These are phyloP conservation scores for Hydrotaea diabolus DNA, from an alignment of 2,888 invertebrate species.

Conservation along the genomic window DNA sequence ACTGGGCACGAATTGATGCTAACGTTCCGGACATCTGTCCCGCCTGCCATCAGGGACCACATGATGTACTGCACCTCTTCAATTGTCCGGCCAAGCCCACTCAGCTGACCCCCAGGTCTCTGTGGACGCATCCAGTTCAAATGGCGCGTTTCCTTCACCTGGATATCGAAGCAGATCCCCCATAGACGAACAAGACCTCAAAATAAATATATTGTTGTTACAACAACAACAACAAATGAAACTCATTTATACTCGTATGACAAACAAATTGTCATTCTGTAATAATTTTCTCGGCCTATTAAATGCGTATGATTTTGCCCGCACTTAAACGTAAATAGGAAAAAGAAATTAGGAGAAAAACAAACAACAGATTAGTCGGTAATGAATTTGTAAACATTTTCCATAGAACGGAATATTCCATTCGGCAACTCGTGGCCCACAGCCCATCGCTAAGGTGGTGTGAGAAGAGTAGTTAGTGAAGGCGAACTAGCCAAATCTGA, in stretches of 20 bases:
- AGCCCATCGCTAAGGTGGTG: background rate
- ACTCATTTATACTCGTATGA: slow-evolving; percentile 60
- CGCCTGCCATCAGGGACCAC: too few relatives aligned
- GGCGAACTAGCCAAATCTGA: background rate
- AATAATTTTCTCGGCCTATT: slow-evolving; percentile 54
- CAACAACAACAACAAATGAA: too few relatives aligned
- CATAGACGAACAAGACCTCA: too few relatives aligned
- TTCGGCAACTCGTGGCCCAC: background rate
- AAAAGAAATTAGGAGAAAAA: background rate
- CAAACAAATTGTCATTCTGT: slow-evolving; percentile 59
- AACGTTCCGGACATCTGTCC: too few relatives aligned
- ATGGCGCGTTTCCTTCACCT: too few relatives aligned
- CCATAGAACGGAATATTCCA: background rate
- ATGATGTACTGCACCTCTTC: too few relatives aligned
- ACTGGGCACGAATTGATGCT: too few relatives aligned
- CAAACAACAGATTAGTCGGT: slow-evolving; percentile 47
- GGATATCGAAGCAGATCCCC: too few relatives aligned
- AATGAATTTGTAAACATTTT: slow-evolving; percentile 55
- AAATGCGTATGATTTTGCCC: slow-evolving; percentile 30
- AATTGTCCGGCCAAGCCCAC: too few relatives aligned
- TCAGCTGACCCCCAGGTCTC: too few relatives aligned
- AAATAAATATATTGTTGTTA: too few relatives aligned
- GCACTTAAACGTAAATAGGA: slow-evolving; percentile 11
- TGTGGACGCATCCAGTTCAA: too few relatives aligned
- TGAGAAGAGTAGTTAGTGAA: slow-evolving; percentile 42